phyloP scores from a whole-genome alignment of 1,140 invertebrate genomes.

The Asobara japonica region DNA sequence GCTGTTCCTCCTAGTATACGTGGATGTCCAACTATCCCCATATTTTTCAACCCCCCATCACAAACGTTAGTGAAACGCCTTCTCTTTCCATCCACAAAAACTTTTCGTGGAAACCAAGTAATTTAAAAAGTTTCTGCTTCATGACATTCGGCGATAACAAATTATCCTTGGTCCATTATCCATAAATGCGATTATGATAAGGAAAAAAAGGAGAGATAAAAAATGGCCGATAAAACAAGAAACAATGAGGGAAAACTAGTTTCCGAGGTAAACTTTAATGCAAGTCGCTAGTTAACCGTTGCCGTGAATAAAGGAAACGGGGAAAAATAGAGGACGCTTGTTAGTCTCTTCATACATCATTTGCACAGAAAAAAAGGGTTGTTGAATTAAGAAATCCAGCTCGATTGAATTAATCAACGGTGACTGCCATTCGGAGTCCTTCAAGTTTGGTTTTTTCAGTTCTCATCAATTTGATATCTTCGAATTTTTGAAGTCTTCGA shows the following conservation, averaged over 20 bases:
- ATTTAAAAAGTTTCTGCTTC: constrained; percentile 66
- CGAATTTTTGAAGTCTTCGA: no score
- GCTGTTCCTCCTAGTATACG: constrained; percentile 41
- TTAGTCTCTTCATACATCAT: neutral
- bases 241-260: constrained; percentile 55
- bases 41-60: constrained; percentile 50
- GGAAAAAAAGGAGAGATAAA: constrained; percentile 56
- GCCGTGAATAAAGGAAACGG: neutral
- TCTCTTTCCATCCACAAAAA: constrained; percentile 42
- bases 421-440: no score
- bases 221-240: constrained; percentile 26
- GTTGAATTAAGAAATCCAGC: no score
- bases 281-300: constrained; percentile 42
- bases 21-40: constrained; percentile 54
- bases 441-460: no score
- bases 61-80: neutral
- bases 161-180: constrained; percentile 66
- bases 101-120: constrained; percentile 61
- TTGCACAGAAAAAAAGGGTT: no score
- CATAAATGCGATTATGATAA: constrained; percentile 67
- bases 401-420: no score
- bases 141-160: constrained; percentile 65
- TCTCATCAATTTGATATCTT: no score
- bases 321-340: neutral
- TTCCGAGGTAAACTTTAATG: constrained; percentile 61